These are phyloP conservation scores for Suillia variegata DNA, from an alignment of 2,888 invertebrate species.

Conservation along the genomic window DNA sequence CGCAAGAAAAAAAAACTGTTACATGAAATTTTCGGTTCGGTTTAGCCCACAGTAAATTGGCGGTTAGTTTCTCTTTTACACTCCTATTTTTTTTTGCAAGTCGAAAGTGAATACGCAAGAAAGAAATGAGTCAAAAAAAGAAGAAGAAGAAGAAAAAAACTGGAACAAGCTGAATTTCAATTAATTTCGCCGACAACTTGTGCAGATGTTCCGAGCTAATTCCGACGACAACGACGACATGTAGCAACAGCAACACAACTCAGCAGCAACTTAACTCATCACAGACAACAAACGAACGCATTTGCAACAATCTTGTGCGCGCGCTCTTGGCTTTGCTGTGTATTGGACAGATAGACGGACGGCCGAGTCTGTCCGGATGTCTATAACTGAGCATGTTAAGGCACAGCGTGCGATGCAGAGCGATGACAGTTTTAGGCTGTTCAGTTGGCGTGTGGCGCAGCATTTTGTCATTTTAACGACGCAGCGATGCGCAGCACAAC, in stretches of 20 bases:
- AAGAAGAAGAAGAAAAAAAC: not conserved
- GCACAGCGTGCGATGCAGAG: not conserved
- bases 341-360: no score
- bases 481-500: not conserved
- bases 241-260: not conserved
- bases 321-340: no score
- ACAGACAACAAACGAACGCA: not conserved
- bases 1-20: no score
- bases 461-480: slow-evolving; percentile 21
- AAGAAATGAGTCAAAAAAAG: no score
- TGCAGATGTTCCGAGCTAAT: not conserved
- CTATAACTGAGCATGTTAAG: not conserved
- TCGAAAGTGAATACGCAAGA: no score
- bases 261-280: not conserved
- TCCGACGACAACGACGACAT: not conserved
- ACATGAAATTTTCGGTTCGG: no score
- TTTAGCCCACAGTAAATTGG: no score
- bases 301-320: not conserved
- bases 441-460: slow-evolving; percentile 12
- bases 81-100: no score
- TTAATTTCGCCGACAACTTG: slow-evolving; percentile 7
- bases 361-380: not conserved
- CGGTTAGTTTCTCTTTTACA: no score
- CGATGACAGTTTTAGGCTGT: slow-evolving; percentile 4
- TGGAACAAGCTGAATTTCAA: not conserved